Conservation (phyloP, 2,113 vertebrate genomes). For the Grammomys dolichurus region DNA sequence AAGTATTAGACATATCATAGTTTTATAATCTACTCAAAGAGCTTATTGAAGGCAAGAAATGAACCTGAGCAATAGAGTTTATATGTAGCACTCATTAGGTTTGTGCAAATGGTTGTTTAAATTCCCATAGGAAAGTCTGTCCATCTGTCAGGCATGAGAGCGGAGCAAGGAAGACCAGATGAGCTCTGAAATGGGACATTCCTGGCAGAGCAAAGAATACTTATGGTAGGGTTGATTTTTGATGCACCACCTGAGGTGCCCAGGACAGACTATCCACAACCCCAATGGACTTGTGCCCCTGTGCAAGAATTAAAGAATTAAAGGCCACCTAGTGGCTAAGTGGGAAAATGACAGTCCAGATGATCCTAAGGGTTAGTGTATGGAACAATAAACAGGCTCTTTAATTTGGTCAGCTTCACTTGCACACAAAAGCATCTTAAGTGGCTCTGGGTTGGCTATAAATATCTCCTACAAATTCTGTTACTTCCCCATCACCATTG, state of each 20-base stretch:
- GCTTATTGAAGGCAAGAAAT: not conserved
- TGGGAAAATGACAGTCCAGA: not conserved
- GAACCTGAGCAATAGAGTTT: not conserved
- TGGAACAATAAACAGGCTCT: not conserved
- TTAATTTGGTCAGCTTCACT: not conserved
- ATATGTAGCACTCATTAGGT: not conserved
- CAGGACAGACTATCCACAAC: not conserved
- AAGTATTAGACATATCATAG: not conserved
- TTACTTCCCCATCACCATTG: not conserved
- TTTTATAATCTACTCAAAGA: not conserved
- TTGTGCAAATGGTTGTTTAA: not conserved
- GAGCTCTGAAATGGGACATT: constrained; percentile 19
- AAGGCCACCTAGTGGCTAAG: constrained; percentile 66
- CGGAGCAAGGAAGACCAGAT: not conserved
- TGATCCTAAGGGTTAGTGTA: not conserved
- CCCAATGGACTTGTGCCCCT: not conserved
- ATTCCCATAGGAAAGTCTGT: not conserved
- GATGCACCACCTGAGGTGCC: not conserved
- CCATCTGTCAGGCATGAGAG: not conserved
- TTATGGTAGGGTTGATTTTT: not conserved
- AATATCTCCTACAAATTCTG: not conserved
- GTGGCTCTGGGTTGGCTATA: not conserved
- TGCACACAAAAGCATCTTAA: not conserved
- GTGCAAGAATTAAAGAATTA: not conserved
- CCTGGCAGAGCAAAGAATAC: not conserved